Percentiles rank a stretch among this genome's conserved stretches.
phyloP scores from a whole-genome alignment of 2,888 invertebrate genomes.

The Mythimna lalbum region DNA sequence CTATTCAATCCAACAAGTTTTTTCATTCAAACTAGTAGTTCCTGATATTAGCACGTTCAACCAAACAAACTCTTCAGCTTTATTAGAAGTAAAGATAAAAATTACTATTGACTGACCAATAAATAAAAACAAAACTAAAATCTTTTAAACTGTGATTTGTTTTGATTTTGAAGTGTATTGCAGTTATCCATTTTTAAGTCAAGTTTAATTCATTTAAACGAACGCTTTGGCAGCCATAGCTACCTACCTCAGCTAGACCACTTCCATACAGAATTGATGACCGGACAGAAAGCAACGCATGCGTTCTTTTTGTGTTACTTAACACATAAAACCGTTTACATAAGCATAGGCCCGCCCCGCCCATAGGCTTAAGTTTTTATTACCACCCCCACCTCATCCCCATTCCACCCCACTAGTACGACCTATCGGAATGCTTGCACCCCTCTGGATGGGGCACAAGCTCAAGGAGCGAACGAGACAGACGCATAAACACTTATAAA shows the following conservation, averaged over 20 bases:
- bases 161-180: neutral
- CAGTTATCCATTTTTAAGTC: neutral
- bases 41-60: no score
- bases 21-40: no score
- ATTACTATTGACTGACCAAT: no score
- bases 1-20: no score
- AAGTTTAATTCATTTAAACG: neutral
- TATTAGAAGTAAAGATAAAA: no score
- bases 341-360: conserved; percentile 70
- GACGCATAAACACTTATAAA: conserved; percentile 70
- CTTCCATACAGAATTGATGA: neutral
- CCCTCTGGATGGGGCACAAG: conserved; percentile 67
- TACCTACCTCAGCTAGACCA: neutral
- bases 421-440: conserved; percentile 77
- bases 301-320: conserved; percentile 18
- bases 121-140: no score
- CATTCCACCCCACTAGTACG: conserved; percentile 66
- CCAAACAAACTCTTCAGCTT: no score
- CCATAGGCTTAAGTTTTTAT: conserved; percentile 85
- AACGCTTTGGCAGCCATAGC: neutral
- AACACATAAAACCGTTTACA: conserved; percentile 62
- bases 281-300: conserved; percentile 8
- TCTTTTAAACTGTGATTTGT: no score
- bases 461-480: conserved; percentile 76
- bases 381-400: conserved; percentile 70